Conservation (phyloP, 2,888 invertebrate genomes). For the Frankliniella intonsa region DNA sequence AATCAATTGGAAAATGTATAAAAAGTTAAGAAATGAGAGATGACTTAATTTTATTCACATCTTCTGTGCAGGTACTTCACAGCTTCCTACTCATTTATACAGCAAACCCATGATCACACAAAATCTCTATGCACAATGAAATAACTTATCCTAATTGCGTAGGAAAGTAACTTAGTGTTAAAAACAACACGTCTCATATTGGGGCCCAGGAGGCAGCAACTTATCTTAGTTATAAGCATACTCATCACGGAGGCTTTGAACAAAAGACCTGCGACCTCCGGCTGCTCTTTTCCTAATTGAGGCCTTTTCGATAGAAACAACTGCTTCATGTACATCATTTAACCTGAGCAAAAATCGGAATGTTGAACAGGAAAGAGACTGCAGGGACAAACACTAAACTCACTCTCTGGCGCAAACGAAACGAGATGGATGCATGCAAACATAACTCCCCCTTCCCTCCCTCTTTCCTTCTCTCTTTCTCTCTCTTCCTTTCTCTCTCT, state of each 20-base stretch:
- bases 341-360: neutral
- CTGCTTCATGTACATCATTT: neutral
- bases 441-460: neutral
- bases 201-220: too few species aligned
- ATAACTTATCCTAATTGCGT: neutral
- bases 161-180: neutral
- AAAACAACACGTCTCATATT: too few species aligned
- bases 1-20: constrained; percentile 8
- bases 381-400: neutral
- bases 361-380: neutral
- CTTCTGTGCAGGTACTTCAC: constrained; percentile 24
- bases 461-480: neutral
- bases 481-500: neutral
- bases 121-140: neutral
- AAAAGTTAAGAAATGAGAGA: constrained; percentile 11
- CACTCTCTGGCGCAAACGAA: neutral
- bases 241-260: too few species aligned
- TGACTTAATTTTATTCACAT: constrained; percentile 15
- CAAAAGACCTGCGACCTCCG: too few species aligned
- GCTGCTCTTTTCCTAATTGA: too few species aligned
- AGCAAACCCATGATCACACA: constrained; percentile 18
- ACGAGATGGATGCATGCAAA: neutral
- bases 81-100: neutral
- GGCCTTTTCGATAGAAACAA: too few species aligned
- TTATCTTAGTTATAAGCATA: too few species aligned